phyloP scores from a whole-genome alignment of 1,140 invertebrate species.

The Drosophila insularis region DNA sequence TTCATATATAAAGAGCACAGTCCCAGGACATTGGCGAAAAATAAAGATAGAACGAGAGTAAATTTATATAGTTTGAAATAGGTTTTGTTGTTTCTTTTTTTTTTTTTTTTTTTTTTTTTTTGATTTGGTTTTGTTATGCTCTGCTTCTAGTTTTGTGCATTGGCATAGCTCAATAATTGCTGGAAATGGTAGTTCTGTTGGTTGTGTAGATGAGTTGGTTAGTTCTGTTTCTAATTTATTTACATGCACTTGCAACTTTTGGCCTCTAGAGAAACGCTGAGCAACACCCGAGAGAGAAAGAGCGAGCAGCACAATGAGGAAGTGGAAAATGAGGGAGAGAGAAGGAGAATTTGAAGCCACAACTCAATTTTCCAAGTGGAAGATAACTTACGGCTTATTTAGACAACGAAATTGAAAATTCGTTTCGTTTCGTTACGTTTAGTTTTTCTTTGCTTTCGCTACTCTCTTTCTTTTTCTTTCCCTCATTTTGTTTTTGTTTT shows the following conservation, averaged over 20 bases:
- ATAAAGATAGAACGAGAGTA: neutral
- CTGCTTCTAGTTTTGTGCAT: constrained; percentile 46
- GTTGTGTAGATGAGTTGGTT: neutral
- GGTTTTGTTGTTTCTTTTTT: neutral
- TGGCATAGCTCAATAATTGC: constrained; percentile 57
- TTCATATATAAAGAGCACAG: neutral
- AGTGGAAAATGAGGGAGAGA: constrained; percentile 4
- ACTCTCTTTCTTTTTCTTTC: neutral
- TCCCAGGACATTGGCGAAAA: neutral
- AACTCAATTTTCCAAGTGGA: constrained; percentile 57
- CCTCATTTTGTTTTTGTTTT: constrained; percentile 1
- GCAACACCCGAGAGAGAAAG: neutral
- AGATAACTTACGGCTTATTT: constrained; percentile 59
- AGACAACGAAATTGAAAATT: constrained; percentile 61
- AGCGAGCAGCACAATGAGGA: neutral
- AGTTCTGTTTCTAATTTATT: constrained; percentile 65
- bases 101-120: neutral
- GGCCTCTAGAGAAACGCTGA: constrained; percentile 10
- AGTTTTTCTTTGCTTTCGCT: constrained; percentile 21
- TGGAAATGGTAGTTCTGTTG: neutral
- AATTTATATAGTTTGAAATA: constrained; percentile 2
- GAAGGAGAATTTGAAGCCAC: constrained; percentile 8
- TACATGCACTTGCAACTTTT: constrained; percentile 68
- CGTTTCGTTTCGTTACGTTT: constrained; percentile 45
- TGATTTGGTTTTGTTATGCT: neutral